Conservation (phyloP, 2,888 invertebrate species). For the Aethes cnicana region DNA sequence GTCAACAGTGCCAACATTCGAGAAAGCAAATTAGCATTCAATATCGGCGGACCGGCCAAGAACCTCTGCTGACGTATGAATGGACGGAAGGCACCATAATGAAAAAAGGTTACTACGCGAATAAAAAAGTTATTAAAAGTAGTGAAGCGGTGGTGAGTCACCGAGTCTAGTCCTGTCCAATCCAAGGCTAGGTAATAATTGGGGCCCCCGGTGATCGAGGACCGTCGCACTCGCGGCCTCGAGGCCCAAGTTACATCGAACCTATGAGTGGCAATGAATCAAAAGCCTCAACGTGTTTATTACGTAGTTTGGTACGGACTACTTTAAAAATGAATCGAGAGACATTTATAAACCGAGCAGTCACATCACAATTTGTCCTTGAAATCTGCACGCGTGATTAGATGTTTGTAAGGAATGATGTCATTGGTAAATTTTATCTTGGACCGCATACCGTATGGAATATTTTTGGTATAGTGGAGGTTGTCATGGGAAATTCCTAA, state of each 20-base stretch:
- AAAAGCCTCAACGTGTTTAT: conserved; percentile 12
- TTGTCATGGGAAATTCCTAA: not conserved
- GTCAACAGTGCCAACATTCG: conserved; percentile 31
- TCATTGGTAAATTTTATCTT: conserved; percentile 7
- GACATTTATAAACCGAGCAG: too few species aligned
- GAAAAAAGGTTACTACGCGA: conserved; percentile 35
- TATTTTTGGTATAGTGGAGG: too few species aligned
- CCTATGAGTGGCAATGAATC: conserved; percentile 17
- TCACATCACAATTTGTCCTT: too few species aligned
- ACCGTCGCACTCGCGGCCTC: conserved; percentile 24
- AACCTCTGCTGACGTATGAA: conserved; percentile 54
- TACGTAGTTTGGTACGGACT: conserved; percentile 10
- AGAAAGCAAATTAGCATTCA: conserved; percentile 58
- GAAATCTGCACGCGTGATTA: too few species aligned
- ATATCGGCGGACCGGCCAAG: conserved; percentile 42
- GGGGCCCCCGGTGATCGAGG: conserved; percentile 34
- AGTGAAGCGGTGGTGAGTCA: conserved; percentile 50
- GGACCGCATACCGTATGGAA: conserved; percentile 1
- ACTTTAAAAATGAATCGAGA: too few species aligned
- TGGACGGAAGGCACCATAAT: conserved; percentile 68
- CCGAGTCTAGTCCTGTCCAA: conserved; percentile 44
- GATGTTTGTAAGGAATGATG: conserved; percentile 7
- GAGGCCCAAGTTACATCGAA: conserved; percentile 28
- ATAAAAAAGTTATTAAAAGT: conserved; percentile 33
- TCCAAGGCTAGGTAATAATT: conserved; percentile 42